Evolutionary conservation across 2,797 vertebrate genomes (phyloP), one percentile per base, ranked within the genome.

Genomic region (Halcyon badia): DNA sequence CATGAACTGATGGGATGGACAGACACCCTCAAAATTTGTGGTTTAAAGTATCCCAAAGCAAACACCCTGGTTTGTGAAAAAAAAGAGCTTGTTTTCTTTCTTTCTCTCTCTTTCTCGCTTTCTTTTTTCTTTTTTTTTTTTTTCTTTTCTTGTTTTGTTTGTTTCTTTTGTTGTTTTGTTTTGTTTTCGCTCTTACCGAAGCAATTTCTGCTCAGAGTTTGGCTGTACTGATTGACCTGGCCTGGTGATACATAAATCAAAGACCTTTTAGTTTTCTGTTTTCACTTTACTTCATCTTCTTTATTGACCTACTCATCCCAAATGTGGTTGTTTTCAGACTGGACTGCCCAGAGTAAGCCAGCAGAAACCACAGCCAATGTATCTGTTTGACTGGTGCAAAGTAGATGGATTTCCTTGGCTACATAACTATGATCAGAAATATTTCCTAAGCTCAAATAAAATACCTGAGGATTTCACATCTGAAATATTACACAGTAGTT

Each of bases 291-390:
- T 88, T 76, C 26, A 80, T 33, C 26, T 41, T 61, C 52, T 39
- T 64, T 30, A 25, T 9, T 48, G 30, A 10, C 37, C 37, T 66
- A 11, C 76, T 81, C 6, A 82, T 37, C 20, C 56, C 76, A 52
- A 61, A 41, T 2, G 4, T 15, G 44, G 16, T 3, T 66, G 42
- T 8, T 89, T 73, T 65, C 57, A 42, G 26, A n/a, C 33, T 24
- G 44, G 7, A 26, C 21, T 51, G 42, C 24, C 80, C 56, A 57
- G 10, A 52, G 13, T 21, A 21, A 82, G 9, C 3, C 19, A 48
- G 42, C 25, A 89, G 71, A 46, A 85, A 10, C 30, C 44, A 21
- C 0, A 0, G 1, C 8, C 30, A 13, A 10, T 30, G 3, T 22
- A 39, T 31, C 16, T 62, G 35, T 3, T 2, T 64, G 54, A 33